Conservation (phyloP, 2,888 invertebrate genomes). For the Idaea biselata region DNA sequence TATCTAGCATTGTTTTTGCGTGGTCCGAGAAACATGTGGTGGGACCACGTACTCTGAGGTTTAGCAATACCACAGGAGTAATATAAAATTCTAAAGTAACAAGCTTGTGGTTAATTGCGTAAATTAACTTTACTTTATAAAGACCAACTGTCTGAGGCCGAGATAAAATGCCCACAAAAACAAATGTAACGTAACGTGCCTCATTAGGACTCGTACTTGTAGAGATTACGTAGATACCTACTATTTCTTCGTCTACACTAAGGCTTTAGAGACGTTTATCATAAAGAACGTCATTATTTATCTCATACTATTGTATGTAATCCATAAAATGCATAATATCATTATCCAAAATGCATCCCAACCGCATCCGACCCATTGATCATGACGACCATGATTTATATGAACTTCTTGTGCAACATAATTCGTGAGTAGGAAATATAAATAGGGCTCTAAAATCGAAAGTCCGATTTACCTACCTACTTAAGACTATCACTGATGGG, state of each 20-base stretch:
- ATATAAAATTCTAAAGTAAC: slow-evolving; percentile 41
- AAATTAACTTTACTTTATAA: slow-evolving; percentile 39
- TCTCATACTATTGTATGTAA: background rate
- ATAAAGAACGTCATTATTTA: background rate
- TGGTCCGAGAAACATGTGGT: slow-evolving; percentile 47
- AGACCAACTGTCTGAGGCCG: slow-evolving; percentile 55
- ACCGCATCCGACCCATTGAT: slow-evolving; percentile 20
- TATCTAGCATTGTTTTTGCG: slow-evolving; percentile 57
- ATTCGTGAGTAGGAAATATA: slow-evolving; percentile 19
- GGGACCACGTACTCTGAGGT: slow-evolving; percentile 40
- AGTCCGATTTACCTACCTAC: slow-evolving; percentile 41
- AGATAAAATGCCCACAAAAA: slow-evolving; percentile 70
- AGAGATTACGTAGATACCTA: background rate
- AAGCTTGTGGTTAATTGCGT: slow-evolving; percentile 63
- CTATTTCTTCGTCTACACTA: no score
- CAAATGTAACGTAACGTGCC: slow-evolving; percentile 16
- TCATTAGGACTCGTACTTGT: background rate
- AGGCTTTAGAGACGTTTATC: background rate
- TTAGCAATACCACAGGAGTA: slow-evolving; percentile 18
- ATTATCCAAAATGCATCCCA: slow-evolving; percentile 5
- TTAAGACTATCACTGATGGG: slow-evolving; percentile 46
- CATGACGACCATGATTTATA: slow-evolving; percentile 23
- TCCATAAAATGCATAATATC: background rate
- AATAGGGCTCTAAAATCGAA: slow-evolving; percentile 64
- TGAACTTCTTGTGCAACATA: slow-evolving; percentile 24